Evolutionary conservation across 2,888 invertebrate species (phyloP).

Genomic region (Frankliniella intonsa): DNA sequence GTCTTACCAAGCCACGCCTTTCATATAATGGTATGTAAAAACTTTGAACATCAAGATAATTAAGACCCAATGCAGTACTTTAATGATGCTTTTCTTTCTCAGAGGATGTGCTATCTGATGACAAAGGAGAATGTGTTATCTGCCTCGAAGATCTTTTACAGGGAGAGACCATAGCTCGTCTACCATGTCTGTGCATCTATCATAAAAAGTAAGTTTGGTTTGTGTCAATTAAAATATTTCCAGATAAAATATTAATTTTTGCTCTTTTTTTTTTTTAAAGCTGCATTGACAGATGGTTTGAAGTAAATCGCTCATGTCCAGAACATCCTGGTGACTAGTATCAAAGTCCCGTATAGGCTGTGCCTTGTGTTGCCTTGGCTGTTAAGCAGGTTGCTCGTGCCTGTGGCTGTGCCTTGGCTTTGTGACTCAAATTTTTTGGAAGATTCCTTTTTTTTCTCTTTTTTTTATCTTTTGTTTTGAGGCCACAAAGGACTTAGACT

Average conservation of each 20-base stretch:
- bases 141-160: slow-evolving; percentile 94
- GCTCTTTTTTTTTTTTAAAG: slow-evolving; percentile 49
- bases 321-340: slow-evolving; percentile 91
- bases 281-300: slow-evolving; percentile 99
- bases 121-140: slow-evolving; percentile 98
- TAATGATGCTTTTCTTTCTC: slow-evolving; percentile 47
- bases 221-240: not conserved
- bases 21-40: slow-evolving; percentile 88
- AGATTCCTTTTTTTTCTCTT: not conserved
- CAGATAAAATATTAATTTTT: slow-evolving; percentile 10
- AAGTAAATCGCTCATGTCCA: slow-evolving; percentile 97
- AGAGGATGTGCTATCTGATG: slow-evolving; percentile 95
- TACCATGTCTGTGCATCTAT: slow-evolving; percentile 99
- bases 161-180: slow-evolving; percentile 95
- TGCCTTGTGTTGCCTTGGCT: not conserved
- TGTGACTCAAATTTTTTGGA: not conserved
- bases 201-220: slow-evolving; percentile 77
- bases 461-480: not conserved
- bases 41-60: not conserved
- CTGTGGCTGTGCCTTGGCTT: slow-evolving; percentile 23
- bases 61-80: slow-evolving; percentile 27
- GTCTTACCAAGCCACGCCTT: slow-evolving; percentile 97
- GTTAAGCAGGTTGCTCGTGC: not conserved
- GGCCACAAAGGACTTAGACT: slow-evolving; percentile 19
- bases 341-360: not conserved